Evolutionary conservation across 2,113 vertebrate genomes (phyloP), one percentile per base, ranked within the genome.

Genomic region (Sapayoa aenigma): DNA sequence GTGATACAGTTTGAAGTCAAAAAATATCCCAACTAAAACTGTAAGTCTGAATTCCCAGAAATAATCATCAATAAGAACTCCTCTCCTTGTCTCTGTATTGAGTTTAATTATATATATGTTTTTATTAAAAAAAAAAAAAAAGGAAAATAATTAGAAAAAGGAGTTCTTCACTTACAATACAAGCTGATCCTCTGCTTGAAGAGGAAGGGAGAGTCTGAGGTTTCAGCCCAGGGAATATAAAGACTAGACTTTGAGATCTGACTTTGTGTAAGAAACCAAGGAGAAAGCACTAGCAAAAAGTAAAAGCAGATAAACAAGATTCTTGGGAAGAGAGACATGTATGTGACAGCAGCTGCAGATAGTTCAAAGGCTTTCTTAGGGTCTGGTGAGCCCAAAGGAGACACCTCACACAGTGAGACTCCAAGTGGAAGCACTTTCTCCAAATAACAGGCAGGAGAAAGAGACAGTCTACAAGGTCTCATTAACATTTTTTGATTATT

Each of bases 261-360:
- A 27, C 14, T 80, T 90, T 77, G 21, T 19, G 15, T 56, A 68
- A 78, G 71, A 82, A 60, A 88, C 23, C 5, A 60, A 56, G 33
- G 9, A 72, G 37, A 88, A 81, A 19, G 2, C 25, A 65, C 11
- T 41, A 76, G 28, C 9, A 21, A 81, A 68, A 78, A 85, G 28
- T 11, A 79, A 73, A 81, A 63, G n/a, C 10, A 67, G 52, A 50
- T 23, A 66, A 74, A 60, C 15, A 39, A 56, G 47, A 62, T 56
- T 90, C 58, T 37, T 15, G 1, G 2, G 9, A 5, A 69, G 6
- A 71, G 9, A 67, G 27, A 73, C 0, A 0, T 28, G 1, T 31
- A 0, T 28, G 1, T 31, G 22, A 24, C 33, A 79, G 44, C 8
- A 81, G 14, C 62, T 87, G 35, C 33, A 65, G 66, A 14, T 4